These are phyloP conservation scores for Echinarachnius parma DNA, from an alignment of 53 echinoderm and acorn worm genomes.

Conservation along the genomic window DNA sequence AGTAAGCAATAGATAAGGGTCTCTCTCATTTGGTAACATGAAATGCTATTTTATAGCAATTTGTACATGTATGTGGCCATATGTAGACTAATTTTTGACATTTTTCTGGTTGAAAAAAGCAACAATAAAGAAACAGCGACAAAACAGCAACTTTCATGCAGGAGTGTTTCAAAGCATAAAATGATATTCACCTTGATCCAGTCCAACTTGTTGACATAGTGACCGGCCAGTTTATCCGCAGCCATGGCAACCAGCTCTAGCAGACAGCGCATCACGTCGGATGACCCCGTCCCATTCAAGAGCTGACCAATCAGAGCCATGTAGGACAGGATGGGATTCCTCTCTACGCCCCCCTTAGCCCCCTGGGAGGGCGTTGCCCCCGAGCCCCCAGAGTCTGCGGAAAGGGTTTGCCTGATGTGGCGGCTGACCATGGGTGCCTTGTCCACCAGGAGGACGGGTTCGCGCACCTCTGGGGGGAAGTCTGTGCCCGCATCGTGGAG, in stretches of 20 bases:
- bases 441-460: constrained; percentile 57
- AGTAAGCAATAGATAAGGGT: too few relatives aligned
- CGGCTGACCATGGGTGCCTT: constrained; percentile 60
- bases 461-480: constrained; percentile 55
- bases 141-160: too few relatives aligned
- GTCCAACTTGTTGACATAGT: constrained; percentile 62
- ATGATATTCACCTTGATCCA: constrained; percentile 95
- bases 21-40: too few relatives aligned
- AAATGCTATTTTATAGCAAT: too few relatives aligned
- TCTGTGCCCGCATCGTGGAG: constrained; percentile 68
- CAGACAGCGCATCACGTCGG: constrained; percentile 77
- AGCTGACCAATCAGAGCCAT: constrained; percentile 73
- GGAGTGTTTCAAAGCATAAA: too few relatives aligned
- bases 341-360: not conserved
- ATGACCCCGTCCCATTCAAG: constrained; percentile 58
- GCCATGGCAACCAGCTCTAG: constrained; percentile 86
- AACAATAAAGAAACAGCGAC: too few relatives aligned
- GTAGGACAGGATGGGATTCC: constrained; percentile 62
- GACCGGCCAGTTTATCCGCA: constrained; percentile 49
- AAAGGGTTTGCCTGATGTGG: constrained; percentile 56
- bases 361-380: not conserved
- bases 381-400: not conserved
- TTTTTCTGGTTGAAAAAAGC: too few relatives aligned
- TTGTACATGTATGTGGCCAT: too few relatives aligned
- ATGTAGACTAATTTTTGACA: too few relatives aligned